Conservation (phyloP, 2,113 vertebrate species). For the Zosterops japonicus region DNA sequence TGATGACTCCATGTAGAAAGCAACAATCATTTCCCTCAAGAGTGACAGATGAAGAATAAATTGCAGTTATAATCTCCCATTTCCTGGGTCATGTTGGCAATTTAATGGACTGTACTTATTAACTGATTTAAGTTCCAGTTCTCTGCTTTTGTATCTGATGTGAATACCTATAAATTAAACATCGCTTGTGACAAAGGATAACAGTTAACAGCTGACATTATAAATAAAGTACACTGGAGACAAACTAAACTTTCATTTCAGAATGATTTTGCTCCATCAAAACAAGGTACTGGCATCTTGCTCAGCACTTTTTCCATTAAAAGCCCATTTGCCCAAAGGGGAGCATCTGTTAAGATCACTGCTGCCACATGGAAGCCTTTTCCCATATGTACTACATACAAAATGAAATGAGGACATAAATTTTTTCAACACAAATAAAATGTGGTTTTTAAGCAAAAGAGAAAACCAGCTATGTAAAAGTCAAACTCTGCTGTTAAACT, state of each 20-base stretch:
- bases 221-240: not conserved
- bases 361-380: constrained; percentile 44
- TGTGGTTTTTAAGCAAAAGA: not conserved
- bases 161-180: not conserved
- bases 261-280: not conserved
- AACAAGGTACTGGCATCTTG: constrained; percentile 3
- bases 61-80: not conserved
- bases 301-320: constrained; percentile 40
- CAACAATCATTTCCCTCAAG: not conserved
- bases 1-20: constrained; percentile 48
- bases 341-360: constrained; percentile 20
- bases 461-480: not conserved
- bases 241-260: not conserved
- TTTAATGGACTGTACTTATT: not conserved
- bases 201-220: not conserved
- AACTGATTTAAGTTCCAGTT: not conserved
- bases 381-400: not conserved
- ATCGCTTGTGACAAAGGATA: not conserved
- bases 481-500: not conserved
- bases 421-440: not conserved
- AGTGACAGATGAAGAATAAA: constrained; percentile 31
- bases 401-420: constrained; percentile 3
- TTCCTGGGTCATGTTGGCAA: not conserved
- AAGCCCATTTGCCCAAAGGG: constrained; percentile 33
- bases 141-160: not conserved